Conservation (phyloP, 2,113 vertebrate genomes). For the Chaetorhynchus papuensis region DNA sequence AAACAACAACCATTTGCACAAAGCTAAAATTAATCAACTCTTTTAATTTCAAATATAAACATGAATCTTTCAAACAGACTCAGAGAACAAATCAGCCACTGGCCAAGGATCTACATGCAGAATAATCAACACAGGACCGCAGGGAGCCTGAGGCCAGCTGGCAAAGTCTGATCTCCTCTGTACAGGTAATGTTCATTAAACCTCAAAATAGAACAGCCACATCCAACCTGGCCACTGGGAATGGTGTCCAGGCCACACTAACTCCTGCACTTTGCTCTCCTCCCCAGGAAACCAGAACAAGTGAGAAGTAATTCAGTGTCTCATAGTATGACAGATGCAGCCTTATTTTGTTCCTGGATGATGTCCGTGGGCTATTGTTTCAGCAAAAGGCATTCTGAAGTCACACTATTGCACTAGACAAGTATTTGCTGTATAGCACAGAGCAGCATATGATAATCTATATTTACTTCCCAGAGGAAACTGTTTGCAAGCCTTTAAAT, state of each 20-base stretch:
- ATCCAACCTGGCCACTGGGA: not conserved
- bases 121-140: not conserved
- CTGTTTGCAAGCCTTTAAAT: not conserved
- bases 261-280: not conserved
- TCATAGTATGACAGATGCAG: not conserved
- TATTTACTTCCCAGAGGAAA: not conserved
- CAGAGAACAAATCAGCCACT: not conserved
- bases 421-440: not conserved
- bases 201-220: not conserved
- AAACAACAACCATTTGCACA: not conserved
- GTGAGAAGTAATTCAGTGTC: rapidly evolving
- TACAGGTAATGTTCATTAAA: not conserved
- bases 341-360: not conserved
- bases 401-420: not conserved
- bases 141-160: not conserved
- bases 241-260: not conserved
- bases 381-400: not conserved
- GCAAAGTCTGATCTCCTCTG: not conserved
- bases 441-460: not conserved
- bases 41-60: not conserved
- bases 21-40: not conserved
- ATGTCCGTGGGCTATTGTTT: not conserved
- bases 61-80: not conserved
- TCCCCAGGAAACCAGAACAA: not conserved
- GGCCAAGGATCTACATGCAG: not conserved